phyloP scores from a whole-genome alignment of 2,113 vertebrate genomes.

The Heterotilapia buettikoferi region DNA sequence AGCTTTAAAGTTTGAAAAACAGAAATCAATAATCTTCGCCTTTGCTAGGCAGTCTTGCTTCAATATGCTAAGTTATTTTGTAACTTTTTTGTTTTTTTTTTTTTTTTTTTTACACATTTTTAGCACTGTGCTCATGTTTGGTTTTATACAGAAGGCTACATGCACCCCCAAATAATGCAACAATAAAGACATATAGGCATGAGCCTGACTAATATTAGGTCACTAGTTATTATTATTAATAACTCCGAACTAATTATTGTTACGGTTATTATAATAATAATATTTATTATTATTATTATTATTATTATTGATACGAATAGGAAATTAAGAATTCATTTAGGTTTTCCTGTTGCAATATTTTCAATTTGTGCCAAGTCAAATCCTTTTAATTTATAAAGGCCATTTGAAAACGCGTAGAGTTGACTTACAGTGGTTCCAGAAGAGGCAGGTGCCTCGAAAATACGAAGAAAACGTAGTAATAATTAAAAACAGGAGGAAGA shows the following conservation, averaged over 20 bases:
- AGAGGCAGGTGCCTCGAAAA: background rate
- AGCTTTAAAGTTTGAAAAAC: background rate
- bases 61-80: background rate
- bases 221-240: background rate
- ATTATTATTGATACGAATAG: background rate
- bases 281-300: background rate
- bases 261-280: background rate
- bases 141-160: background rate
- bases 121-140: background rate
- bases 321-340: no score
- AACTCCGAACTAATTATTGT: background rate
- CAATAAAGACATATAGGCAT: background rate
- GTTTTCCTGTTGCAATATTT: background rate
- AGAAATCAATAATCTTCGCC: fast-evolving
- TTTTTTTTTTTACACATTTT: background rate
- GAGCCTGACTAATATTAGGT: background rate
- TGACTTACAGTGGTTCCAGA: background rate
- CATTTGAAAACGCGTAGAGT: background rate
- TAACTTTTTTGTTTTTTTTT: background rate
- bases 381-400: background rate
- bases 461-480: background rate
- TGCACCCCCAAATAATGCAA: background rate
- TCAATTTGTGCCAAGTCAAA: background rate
- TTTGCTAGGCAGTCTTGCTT: fast-evolving
- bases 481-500: background rate